Evolutionary conservation across 2,888 invertebrate species (phyloP).

Genomic region (Drosophila algonquin): DNA sequence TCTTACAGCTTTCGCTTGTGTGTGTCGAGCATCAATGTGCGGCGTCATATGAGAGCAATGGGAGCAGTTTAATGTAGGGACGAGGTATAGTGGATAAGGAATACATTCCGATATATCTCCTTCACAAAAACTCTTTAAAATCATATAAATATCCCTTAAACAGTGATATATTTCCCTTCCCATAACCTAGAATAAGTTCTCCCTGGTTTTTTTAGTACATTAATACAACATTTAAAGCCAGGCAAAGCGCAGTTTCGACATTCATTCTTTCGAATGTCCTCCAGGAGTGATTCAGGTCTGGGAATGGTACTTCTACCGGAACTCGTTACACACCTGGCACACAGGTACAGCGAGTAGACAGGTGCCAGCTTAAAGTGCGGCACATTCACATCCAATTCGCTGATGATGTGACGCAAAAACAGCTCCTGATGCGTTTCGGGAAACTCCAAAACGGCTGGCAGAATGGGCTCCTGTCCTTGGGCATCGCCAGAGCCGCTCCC

Average conservation of each 20-base stretch:
- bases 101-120: too few species aligned
- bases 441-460: slow-evolving; percentile 97
- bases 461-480: slow-evolving; percentile 93
- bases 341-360: slow-evolving; percentile 97
- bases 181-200: too few species aligned
- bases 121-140: background rate
- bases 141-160: background rate
- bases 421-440: slow-evolving; percentile 97
- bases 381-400: slow-evolving; percentile 93
- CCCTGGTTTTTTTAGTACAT: slow-evolving; percentile 5
- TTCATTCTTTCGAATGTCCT: slow-evolving; percentile 5
- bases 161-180: background rate
- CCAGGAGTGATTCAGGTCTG: background rate
- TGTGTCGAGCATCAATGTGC: background rate
- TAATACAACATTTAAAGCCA: slow-evolving; percentile 35
- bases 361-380: slow-evolving; percentile 98
- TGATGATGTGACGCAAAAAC: slow-evolving; percentile 94
- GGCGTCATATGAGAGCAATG: too few species aligned
- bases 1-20: too few species aligned
- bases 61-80: too few species aligned
- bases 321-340: slow-evolving; percentile 87
- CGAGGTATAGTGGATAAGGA: too few species aligned
- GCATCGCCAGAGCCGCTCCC: slow-evolving; percentile 78
- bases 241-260: slow-evolving; percentile 10
- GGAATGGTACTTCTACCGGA: too few species aligned